A percentile compares a stretch with the other conserved stretches of the same genome.
These are phyloP conservation scores for Idris sp. DNA, from an alignment of 1,140 invertebrate species.

Conservation along the genomic window DNA sequence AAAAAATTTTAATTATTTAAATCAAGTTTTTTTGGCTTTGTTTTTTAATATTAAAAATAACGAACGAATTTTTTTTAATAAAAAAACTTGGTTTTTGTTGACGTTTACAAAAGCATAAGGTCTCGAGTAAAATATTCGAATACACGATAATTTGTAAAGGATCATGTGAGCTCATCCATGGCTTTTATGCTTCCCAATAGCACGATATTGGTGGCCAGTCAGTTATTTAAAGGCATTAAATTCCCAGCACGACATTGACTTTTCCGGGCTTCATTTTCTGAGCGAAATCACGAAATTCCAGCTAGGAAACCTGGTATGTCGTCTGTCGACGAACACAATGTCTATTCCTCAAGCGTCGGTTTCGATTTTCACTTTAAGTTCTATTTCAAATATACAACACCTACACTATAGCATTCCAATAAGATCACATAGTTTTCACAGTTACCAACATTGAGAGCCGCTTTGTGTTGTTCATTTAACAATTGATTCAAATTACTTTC, in stretches of 20 bases:
- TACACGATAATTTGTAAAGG: constrained; percentile 35
- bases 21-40: too few species aligned
- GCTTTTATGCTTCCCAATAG: constrained; percentile 34
- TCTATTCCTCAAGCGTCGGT: constrained; percentile 48
- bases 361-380: constrained; percentile 56
- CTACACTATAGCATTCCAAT: constrained; percentile 43
- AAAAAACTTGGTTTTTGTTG: constrained; percentile 15
- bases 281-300: constrained; percentile 66
- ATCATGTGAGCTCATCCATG: constrained; percentile 29
- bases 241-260: constrained; percentile 65
- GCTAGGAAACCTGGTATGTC: constrained; percentile 63
- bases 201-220: constrained; percentile 36
- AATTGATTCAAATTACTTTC: constrained; percentile 60
- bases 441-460: constrained; percentile 12
- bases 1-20: too few species aligned
- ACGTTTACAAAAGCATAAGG: constrained; percentile 19
- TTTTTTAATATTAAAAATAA: too few species aligned
- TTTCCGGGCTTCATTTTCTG: constrained; percentile 64
- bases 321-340: constrained; percentile 55
- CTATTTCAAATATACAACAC: constrained; percentile 34
- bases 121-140: constrained; percentile 29
- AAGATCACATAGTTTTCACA: constrained; percentile 46
- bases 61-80: too few species aligned
- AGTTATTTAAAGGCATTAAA: constrained; percentile 57
- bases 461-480: constrained; percentile 18